Percentiles rank a stretch among this genome's conserved stretches.
Evolutionary conservation across 1,140 invertebrate genomes (phyloP).

Genomic region (Trypoxylus dichotomus): DNA sequence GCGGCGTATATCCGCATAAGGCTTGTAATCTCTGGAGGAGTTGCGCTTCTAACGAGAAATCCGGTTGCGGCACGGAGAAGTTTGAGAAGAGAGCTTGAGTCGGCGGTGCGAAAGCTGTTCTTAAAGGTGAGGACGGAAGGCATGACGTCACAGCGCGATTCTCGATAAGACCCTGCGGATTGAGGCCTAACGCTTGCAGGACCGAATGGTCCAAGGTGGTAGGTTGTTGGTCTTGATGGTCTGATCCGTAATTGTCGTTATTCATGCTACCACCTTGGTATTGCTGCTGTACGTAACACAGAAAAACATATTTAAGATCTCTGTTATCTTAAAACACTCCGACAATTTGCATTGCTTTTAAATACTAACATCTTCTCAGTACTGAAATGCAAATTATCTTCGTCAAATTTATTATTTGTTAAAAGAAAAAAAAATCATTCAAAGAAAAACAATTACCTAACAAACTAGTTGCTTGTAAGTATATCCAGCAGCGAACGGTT

Average conservation of each 20-base stretch:
- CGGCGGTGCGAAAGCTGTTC: conserved; percentile 44
- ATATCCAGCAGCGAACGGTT: conserved; percentile 39
- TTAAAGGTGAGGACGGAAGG: conserved; percentile 46
- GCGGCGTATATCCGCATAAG: conserved; percentile 42
- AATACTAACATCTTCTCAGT: too few species aligned
- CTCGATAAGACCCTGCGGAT: conserved; percentile 47
- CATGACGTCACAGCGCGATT: conserved; percentile 46
- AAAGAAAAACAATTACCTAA: conserved; percentile 46
- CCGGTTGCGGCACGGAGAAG: conserved; percentile 39
- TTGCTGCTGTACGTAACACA: conserved; percentile 35
- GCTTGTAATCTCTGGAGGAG: conserved; percentile 48
- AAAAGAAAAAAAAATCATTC: conserved; percentile 40
- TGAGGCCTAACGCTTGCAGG: conserved; percentile 45
- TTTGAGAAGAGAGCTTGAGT: conserved; percentile 40
- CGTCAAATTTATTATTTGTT: conserved; percentile 27
- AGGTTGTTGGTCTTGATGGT: conserved; percentile 28
- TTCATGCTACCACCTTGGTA: conserved; percentile 33
- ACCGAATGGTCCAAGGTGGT: conserved; percentile 42
- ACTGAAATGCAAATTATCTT: too few species aligned
- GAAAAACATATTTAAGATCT: conserved; percentile 6
- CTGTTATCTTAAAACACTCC: background rate
- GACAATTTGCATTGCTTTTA: too few species aligned
- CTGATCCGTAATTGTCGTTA: conserved; percentile 32
- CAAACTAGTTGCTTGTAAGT: conserved; percentile 44
- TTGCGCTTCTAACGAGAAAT: conserved; percentile 43